Evolutionary conservation across 2,113 vertebrate genomes (phyloP).

Genomic region (Globicephala melas): DNA sequence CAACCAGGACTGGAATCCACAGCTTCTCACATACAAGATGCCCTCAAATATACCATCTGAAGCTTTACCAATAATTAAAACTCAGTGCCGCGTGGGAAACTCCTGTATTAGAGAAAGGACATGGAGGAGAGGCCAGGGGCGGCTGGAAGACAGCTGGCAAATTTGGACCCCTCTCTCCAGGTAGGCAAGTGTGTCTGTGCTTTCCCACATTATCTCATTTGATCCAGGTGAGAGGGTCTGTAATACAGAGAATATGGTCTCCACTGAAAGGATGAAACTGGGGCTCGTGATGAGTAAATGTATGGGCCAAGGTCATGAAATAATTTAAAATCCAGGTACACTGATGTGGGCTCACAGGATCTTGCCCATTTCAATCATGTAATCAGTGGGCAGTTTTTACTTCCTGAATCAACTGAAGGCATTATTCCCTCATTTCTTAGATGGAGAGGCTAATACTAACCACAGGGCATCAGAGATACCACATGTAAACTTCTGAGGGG

Average conservation of each 20-base stretch:
- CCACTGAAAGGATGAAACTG: neutral
- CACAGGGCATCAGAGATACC: neutral
- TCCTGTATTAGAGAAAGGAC: too few relatives aligned
- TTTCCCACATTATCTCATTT: neutral
- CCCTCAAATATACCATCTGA: too few relatives aligned
- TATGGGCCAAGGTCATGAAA: neutral
- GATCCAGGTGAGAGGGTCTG: neutral
- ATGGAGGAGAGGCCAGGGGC: neutral
- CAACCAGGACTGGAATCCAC: neutral
- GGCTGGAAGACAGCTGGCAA: too few relatives aligned
- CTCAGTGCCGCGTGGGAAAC: fast-evolving
- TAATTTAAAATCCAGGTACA: neutral
- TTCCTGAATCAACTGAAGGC: neutral
- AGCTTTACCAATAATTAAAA: neutral
- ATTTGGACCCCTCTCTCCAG: fast-evolving
- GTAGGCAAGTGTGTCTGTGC: fast-evolving
- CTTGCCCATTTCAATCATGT: fast-evolving
- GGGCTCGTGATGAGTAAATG: fast-evolving
- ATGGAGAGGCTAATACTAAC: neutral
- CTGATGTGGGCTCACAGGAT: fast-evolving
- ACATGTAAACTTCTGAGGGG: fast-evolving
- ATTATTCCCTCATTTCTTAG: neutral
- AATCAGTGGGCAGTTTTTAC: neutral
- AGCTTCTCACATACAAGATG: fast-evolving
- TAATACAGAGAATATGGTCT: fast-evolving